phyloP scores from a whole-genome alignment of 2,113 vertebrate genomes.

The Macaca nemestrina region DNA sequence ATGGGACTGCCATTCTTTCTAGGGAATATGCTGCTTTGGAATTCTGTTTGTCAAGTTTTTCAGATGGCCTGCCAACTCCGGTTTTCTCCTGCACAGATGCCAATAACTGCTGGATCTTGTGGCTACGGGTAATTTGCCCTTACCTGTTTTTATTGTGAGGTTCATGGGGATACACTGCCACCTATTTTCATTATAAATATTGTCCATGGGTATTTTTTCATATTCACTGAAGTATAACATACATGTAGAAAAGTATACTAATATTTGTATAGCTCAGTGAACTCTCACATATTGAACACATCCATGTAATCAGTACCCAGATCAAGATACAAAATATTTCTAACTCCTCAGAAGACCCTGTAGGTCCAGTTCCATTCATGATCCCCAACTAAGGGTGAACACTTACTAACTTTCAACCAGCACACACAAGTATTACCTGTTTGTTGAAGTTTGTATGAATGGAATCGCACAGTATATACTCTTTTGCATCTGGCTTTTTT shows the following conservation, averaged over 20 bases:
- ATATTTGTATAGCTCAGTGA: not conserved
- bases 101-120: not conserved
- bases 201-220: not conserved
- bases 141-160: not conserved
- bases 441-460: not conserved
- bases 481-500: not conserved
- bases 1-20: not conserved
- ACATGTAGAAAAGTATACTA: not conserved
- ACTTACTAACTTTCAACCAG: not conserved
- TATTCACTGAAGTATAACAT: constrained; percentile 1
- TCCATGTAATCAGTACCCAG: not conserved
- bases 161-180: not conserved
- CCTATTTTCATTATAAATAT: not conserved
- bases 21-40: not conserved
- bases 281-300: not conserved
- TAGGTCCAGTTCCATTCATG: not conserved
- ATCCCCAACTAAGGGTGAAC: not conserved
- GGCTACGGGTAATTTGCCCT: not conserved
- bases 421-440: not conserved
- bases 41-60: not conserved
- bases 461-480: not conserved
- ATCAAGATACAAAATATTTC: constrained; percentile 3
- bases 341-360: not conserved
- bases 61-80: not conserved
- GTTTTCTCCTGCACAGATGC: not conserved